A percentile compares a stretch with the other conserved stretches of the same genome.
Conservation (phyloP, 1,140 invertebrate genomes). For the Octopus bimaculoides region DNA sequence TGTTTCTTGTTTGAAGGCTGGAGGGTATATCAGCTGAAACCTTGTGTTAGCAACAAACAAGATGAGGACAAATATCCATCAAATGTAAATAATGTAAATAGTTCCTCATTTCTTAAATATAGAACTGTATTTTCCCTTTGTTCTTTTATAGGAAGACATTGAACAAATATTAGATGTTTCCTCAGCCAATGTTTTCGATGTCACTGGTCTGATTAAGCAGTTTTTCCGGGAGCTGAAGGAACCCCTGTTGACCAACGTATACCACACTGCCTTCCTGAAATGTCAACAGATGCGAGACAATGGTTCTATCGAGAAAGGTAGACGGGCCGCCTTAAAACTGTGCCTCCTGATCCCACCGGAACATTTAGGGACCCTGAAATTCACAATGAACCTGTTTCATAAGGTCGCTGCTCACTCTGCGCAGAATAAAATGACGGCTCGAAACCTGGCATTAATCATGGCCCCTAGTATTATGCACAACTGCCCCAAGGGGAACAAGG, state of each 20-base stretch:
- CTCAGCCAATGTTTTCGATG: conserved; percentile 69
- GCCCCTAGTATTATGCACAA: conserved; percentile 77
- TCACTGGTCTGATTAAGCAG: conserved; percentile 77
- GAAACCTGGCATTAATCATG: conserved; percentile 79
- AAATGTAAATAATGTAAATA: too few species aligned
- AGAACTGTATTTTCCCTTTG: conserved; percentile 14
- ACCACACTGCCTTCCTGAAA: conserved; percentile 74
- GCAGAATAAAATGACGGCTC: conserved; percentile 78
- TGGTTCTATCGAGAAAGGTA: conserved; percentile 24
- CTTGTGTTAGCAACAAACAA: too few species aligned
- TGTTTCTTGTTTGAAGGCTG: too few species aligned
- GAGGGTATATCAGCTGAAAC: too few species aligned
- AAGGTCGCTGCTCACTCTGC: conserved; percentile 64
- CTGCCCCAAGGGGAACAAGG: conserved; percentile 59
- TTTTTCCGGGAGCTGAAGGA: conserved; percentile 80
- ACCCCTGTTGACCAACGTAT: conserved; percentile 70
- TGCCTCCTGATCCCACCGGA: conserved; percentile 68
- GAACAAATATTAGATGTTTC: conserved; percentile 46
- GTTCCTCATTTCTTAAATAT: too few species aligned
- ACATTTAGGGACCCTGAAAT: conserved; percentile 69
- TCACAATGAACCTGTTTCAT: conserved; percentile 67
- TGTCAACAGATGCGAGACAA: conserved; percentile 57
- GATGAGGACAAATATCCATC: too few species aligned
- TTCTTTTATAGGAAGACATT: conserved; percentile 47
- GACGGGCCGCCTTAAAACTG: conserved; percentile 64